Evolutionary conservation across 2,113 vertebrate species (phyloP).

Genomic region (Mormyrus iriodes): DNA sequence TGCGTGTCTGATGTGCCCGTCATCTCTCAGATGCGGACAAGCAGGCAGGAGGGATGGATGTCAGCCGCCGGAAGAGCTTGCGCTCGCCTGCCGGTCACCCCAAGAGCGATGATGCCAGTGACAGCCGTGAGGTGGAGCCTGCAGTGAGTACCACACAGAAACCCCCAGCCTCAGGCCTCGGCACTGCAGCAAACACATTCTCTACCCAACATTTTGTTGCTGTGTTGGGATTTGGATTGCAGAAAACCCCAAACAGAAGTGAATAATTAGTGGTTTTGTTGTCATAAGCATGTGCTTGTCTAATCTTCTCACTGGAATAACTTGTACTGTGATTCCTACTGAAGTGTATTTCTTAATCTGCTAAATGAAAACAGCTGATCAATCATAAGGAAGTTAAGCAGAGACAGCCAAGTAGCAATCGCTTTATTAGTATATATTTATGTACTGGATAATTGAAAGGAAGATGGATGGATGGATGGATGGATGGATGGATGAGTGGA

Average conservation of each 20-base stretch:
- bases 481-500: not conserved
- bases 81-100: slow-evolving; percentile 21
- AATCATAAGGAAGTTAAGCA: not conserved
- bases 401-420: not conserved
- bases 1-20: not conserved
- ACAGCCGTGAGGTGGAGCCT: slow-evolving; percentile 65
- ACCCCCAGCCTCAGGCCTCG: not conserved
- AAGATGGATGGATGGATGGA: not conserved
- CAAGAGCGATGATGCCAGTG: slow-evolving; percentile 60
- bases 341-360: not conserved
- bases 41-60: slow-evolving; percentile 53
- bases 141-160: slow-evolving; percentile 46
- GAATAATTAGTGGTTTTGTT: not conserved
- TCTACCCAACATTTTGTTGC: no score
- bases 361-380: slow-evolving; percentile 2
- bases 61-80: slow-evolving; percentile 34
- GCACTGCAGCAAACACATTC: not conserved
- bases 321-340: not conserved
- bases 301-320: not conserved
- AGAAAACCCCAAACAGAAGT: not conserved
- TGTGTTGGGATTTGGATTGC: not conserved
- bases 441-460: not conserved
- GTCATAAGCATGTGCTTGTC: not conserved
- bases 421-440: not conserved
- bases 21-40: slow-evolving; percentile 62